phyloP scores from a whole-genome alignment of 37 sponge, comb jelly and placozoan genomes.

The Hexactinellida sp. region DNA sequence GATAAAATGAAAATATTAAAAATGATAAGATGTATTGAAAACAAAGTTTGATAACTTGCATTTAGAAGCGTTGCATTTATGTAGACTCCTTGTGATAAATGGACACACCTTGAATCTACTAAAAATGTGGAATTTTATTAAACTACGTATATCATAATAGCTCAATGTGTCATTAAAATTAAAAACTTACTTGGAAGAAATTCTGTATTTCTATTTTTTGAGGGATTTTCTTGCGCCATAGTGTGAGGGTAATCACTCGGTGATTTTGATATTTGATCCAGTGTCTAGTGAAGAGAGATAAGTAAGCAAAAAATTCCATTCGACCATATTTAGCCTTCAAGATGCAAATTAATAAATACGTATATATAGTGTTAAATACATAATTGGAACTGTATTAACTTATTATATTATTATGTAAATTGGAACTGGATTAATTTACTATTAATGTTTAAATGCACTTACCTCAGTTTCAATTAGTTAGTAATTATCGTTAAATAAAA shows the following conservation, averaged over 20 bases:
- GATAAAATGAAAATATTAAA: too few species aligned
- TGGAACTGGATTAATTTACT: too few species aligned
- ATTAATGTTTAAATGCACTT: too few species aligned
- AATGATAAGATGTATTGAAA: neutral
- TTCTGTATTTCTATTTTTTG: slow-evolving; percentile 1
- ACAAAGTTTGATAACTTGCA: neutral
- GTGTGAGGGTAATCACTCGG: neutral
- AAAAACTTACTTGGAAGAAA: slow-evolving; percentile 11
- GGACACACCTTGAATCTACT: neutral
- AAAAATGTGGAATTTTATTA: neutral
- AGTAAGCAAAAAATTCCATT: neutral
- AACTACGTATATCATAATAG: neutral
- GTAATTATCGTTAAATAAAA: too few species aligned
- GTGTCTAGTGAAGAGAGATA: neutral
- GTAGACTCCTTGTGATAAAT: neutral
- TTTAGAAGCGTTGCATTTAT: neutral
- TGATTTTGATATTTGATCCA: neutral
- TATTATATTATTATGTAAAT: too few species aligned
- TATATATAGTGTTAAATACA: neutral
- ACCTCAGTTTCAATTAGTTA: too few species aligned
- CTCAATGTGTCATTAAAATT: neutral
- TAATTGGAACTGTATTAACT: neutral
- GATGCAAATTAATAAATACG: neutral
- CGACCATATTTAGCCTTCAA: neutral
- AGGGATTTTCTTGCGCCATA: neutral